These are phyloP conservation scores for Tinamus major DNA, from an alignment of 2,797 vertebrate species.

Conservation along the genomic window DNA sequence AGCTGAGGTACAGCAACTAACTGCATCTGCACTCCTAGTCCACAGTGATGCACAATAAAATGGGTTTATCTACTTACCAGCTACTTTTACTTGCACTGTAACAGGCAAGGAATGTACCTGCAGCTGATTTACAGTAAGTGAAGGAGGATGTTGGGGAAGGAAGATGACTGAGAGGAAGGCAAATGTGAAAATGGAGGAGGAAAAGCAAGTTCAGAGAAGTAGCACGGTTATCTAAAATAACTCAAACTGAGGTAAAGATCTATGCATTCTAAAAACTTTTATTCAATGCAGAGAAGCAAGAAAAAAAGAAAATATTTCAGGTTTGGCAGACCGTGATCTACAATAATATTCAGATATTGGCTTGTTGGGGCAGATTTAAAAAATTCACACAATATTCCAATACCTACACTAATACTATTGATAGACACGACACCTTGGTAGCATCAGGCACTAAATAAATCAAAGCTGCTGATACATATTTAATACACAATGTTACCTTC, in stretches of 20 bases:
- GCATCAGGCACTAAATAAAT: not conserved
- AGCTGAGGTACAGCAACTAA: not conserved
- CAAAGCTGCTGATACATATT: not conserved
- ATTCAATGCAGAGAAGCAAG: not conserved
- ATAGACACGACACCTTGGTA: not conserved
- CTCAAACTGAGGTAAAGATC: not conserved
- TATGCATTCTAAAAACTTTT: not conserved
- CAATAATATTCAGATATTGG: not conserved
- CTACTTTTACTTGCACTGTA: not conserved
- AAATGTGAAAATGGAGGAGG: not conserved
- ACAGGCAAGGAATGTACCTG: not conserved
- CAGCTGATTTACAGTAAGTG: not conserved
- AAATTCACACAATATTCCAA: conserved; percentile 14
- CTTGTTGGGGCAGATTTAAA: not conserved
- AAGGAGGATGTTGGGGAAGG: not conserved
- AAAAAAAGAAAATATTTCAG: not conserved
- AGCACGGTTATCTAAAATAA: not conserved
- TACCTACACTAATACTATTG: not conserved
- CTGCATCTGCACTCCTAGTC: not conserved
- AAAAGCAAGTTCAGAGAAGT: not conserved
- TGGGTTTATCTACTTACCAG: not conserved
- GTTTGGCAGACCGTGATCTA: not conserved
- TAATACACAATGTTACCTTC: not conserved
- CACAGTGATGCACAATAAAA: not conserved
- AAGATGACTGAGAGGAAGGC: not conserved